Conservation (phyloP, 2,797 vertebrate genomes). For the Sebastolobus altivelis region DNA sequence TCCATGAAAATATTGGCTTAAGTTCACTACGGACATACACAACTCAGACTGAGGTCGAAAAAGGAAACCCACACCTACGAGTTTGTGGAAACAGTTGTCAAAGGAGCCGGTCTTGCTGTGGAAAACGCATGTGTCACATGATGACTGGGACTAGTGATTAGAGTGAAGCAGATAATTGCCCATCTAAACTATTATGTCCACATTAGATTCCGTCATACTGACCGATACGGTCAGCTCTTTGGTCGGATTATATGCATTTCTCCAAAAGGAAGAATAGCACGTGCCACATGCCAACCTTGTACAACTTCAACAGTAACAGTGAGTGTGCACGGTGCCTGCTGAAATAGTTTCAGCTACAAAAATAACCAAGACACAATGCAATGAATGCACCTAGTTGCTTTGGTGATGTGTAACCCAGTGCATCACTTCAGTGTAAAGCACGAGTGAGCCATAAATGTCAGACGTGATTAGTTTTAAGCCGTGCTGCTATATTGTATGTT, state of each 20-base stretch:
- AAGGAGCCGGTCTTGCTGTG: neutral
- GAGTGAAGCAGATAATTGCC: neutral
- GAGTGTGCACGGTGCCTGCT: neutral
- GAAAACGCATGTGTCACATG: neutral
- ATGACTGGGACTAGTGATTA: neutral
- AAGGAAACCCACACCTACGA: conserved; percentile 45
- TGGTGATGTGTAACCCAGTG: neutral
- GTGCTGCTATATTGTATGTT: neutral
- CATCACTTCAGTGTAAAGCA: neutral
- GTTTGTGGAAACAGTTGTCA: conserved; percentile 36
- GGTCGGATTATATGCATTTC: neutral
- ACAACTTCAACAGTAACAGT: neutral
- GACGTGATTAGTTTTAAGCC: neutral
- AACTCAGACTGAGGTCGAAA: neutral
- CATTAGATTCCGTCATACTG: neutral
- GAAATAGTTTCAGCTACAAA: neutral
- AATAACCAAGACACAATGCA: conserved; percentile 8
- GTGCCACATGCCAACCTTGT: neutral
- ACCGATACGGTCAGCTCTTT: neutral
- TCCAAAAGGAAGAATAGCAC: neutral
- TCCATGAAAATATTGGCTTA: neutral
- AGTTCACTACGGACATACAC: neutral
- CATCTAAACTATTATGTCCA: neutral
- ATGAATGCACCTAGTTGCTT: neutral
- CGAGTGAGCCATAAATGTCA: neutral